A percentile compares a stretch with the other conserved stretches of the same genome.
These are phyloP conservation scores for Rhizoglyphus robini DNA, from an alignment of 1,140 invertebrate species.

Conservation along the genomic window DNA sequence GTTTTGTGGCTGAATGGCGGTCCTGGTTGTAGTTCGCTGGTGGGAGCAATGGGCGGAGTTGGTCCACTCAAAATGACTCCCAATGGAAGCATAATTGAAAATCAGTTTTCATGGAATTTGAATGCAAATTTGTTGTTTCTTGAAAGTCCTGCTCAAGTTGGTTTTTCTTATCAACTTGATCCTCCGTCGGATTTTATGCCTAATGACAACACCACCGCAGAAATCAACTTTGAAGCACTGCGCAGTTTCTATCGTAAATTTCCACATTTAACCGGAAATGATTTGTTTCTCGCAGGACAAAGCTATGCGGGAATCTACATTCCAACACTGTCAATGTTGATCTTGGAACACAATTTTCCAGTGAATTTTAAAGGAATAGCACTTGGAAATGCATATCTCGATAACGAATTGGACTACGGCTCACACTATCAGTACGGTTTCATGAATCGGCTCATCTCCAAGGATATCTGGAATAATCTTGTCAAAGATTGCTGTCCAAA, in stretches of 20 bases:
- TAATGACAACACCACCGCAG: slow-evolving; percentile 37
- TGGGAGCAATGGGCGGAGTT: slow-evolving; percentile 39
- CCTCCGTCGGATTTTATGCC: slow-evolving; percentile 37
- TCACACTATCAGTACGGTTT: too few relatives aligned
- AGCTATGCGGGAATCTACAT: slow-evolving; percentile 37
- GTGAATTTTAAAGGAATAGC: too few relatives aligned
- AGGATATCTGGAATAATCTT: too few relatives aligned
- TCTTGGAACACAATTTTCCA: too few relatives aligned
- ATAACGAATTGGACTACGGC: too few relatives aligned
- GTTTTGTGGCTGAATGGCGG: slow-evolving; percentile 45
- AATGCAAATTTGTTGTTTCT: slow-evolving; percentile 59
- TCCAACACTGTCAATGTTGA: too few relatives aligned
- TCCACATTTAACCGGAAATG: slow-evolving; percentile 35
- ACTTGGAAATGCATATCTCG: too few relatives aligned
- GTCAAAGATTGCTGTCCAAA: too few relatives aligned
- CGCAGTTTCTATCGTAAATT: slow-evolving; percentile 40
- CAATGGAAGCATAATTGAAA: slow-evolving; percentile 33
- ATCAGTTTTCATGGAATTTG: slow-evolving; percentile 38
- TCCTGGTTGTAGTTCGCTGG: slow-evolving; percentile 41
- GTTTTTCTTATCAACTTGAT: slow-evolving; percentile 41
- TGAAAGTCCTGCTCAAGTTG: slow-evolving; percentile 44
- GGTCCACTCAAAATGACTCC: slow-evolving; percentile 38
- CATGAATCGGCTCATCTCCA: too few relatives aligned
- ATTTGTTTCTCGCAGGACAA: slow-evolving; percentile 38
- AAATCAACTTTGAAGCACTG: slow-evolving; percentile 37